phyloP scores from a whole-genome alignment of 2,113 vertebrate genomes.

The Neogale vison region DNA sequence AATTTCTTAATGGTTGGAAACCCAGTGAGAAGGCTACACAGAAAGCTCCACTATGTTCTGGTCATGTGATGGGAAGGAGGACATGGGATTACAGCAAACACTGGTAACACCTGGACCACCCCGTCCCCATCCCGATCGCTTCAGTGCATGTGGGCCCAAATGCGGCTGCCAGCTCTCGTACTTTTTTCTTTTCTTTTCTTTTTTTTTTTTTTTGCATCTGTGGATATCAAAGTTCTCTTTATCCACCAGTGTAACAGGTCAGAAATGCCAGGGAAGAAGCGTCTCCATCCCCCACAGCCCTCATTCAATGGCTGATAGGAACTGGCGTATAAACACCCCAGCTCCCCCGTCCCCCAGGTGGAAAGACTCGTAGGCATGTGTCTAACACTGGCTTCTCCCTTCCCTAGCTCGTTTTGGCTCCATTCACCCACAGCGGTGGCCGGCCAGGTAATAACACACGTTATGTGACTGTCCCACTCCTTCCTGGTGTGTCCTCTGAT shows the following conservation, averaged over 20 bases:
- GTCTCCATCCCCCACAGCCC: not conserved
- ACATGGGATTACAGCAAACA: rapidly evolving
- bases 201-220: too few relatives aligned
- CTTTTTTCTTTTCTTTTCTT: not conserved
- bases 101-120: not conserved
- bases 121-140: too few relatives aligned
- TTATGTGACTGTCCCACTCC: not conserved
- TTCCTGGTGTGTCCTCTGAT: too few relatives aligned
- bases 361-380: not conserved
- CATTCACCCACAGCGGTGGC: not conserved
- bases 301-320: not conserved
- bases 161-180: not conserved
- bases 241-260: not conserved
- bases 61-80: not conserved
- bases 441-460: rapidly evolving
- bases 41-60: not conserved
- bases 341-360: rapidly evolving
- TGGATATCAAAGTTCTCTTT: not conserved
- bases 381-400: not conserved
- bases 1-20: not conserved
- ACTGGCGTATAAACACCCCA: not conserved
- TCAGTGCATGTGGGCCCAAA: rapidly evolving
- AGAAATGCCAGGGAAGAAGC: not conserved
- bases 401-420: not conserved
- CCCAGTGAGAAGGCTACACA: not conserved